phyloP scores from a whole-genome alignment of 2,888 invertebrate genomes.

The Oxystoma pomonae region DNA sequence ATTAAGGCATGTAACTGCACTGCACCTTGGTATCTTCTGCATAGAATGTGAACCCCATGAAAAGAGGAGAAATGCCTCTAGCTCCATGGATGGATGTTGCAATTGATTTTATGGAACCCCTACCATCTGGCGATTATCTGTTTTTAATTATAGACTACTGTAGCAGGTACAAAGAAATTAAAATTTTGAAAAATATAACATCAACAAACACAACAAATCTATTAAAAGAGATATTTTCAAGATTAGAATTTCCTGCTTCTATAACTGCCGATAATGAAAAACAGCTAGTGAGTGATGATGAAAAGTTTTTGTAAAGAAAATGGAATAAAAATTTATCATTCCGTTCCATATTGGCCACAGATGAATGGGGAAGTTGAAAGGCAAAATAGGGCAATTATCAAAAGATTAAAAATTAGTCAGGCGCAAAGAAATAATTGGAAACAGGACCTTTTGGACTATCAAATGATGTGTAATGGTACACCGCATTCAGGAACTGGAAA shows the following conservation, averaged over 20 bases:
- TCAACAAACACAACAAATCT: conserved; percentile 19
- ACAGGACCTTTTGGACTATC: conserved; percentile 11
- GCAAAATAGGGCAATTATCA: conserved; percentile 20
- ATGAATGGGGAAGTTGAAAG: conserved; percentile 25
- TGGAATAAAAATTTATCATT: too few relatives aligned
- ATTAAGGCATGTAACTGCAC: too few relatives aligned
- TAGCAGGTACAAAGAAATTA: conserved; percentile 32
- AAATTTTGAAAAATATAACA: conserved; percentile 23
- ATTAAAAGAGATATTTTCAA: conserved; percentile 26
- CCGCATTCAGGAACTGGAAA: conserved; percentile 7
- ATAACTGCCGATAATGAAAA: conserved; percentile 29
- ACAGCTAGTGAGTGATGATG: not conserved
- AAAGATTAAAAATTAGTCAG: conserved; percentile 15
- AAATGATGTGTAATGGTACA: conserved; percentile 18
- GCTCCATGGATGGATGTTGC: conserved; percentile 28
- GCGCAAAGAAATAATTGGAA: conserved; percentile 4
- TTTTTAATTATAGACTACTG: conserved; percentile 34
- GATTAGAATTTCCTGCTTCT: conserved; percentile 20
- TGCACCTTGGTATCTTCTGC: conserved; percentile 24
- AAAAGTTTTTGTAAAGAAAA: not conserved
- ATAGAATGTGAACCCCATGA: too few relatives aligned
- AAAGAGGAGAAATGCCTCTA: conserved; percentile 23
- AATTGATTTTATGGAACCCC: conserved; percentile 31
- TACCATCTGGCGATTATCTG: conserved; percentile 25
- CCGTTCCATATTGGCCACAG: conserved; percentile 24